Base-by-base conservation (phyloP, 2,797 vertebrate genomes). In the Bufotes viridis region DNA sequence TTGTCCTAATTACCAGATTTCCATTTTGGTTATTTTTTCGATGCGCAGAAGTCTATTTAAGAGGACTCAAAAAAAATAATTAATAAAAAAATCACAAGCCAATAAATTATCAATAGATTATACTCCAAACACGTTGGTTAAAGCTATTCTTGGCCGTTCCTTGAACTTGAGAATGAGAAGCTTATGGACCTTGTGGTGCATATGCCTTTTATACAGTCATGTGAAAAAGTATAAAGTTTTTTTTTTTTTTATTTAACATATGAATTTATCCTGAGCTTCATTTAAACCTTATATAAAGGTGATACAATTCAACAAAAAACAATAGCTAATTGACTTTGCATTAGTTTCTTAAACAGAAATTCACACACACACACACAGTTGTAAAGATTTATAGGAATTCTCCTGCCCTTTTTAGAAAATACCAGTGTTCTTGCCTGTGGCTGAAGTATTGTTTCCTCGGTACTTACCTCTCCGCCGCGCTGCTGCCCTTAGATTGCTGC, bases 61-160 rank as follows among this genome's bases (percentile, higher is more conserved):
- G 34, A 34, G 34, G 10, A 12, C 7, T 55, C 13, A 57, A 57
- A 14, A 57, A 13, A 14, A 57, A 57, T 10, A 57, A n/a, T n/a
- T n/a, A n/a, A n/a, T n/a, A 57, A 57, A 57, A 57, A 15, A 60
- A 61, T 34, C 57, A 34, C 57, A 61, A 14, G 58, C 58, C 79
- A 63, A 81, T 81, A 81, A 80, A 81, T 49, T 81, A 11, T 42
- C 4, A 61, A 61, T 34, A 80, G 57, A 60, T 61, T 61, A 58
- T 26, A 61, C 18, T 63, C 78, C 5, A 34, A 34, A 61, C 42
- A 80, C 22, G 49, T 63, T 22, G 26, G 29, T 49, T 22, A 63
- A 42, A 11, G 22, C 34, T 81, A n/a, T 34, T 14, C n/a, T 22
- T 42, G 79, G 34, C 26, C 49, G 14, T 57, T 58, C 18, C 26